Evolutionary conservation across 2,797 vertebrate genomes (phyloP), one percentile per base, ranked within the genome.

Genomic region (Echeneis naucrates): DNA sequence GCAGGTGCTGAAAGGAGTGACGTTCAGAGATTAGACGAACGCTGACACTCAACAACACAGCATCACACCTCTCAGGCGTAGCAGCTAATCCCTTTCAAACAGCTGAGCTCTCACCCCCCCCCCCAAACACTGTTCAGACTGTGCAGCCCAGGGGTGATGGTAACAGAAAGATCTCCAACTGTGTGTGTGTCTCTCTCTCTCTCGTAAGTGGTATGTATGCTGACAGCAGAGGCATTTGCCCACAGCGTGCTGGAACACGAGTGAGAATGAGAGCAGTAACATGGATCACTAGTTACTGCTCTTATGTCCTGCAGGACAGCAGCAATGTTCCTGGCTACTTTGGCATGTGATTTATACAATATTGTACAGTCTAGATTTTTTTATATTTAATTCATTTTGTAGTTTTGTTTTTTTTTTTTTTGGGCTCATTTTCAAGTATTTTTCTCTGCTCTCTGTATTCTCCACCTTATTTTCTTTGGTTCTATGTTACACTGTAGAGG

Each of bases 171-270:
- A 45, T 8, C n/a, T 12, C 19, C 0, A 24, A 32, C 17, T 32
- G 60, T n/a, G 50, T 56, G 47, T 38, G 50, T 55, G 33, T 61
- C 53, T 57, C 38, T 51, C 59, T 68, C 35, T 64, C 5, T 44
- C 35, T 56, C 27, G 42, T 30, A 68, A 62, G 64, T 75, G 32
- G 24, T 73, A 86, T 79, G 73, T 81, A 81, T 77, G 79, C 72
- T 68, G 45, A 64, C 71, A 75, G 74, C 26, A 12, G 62, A 76
- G 87, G 85, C 68, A 92, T 93, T 81, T 92, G 83, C 68, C 88
- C 86, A 68, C 68, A 50, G 77, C 88, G 19, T 83, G 91, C 82
- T 83, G 67, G 58, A 85, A 88, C 84, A 81, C 63, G 90, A 83
- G 67, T 13, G 52, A 75, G 65, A 53, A 69, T 66, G 78, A 88